Percentiles rank a stretch among this genome's conserved stretches.
Evolutionary conservation across 2,113 vertebrate genomes (phyloP).

Genomic region (Phrynocephalus versicolor): DNA sequence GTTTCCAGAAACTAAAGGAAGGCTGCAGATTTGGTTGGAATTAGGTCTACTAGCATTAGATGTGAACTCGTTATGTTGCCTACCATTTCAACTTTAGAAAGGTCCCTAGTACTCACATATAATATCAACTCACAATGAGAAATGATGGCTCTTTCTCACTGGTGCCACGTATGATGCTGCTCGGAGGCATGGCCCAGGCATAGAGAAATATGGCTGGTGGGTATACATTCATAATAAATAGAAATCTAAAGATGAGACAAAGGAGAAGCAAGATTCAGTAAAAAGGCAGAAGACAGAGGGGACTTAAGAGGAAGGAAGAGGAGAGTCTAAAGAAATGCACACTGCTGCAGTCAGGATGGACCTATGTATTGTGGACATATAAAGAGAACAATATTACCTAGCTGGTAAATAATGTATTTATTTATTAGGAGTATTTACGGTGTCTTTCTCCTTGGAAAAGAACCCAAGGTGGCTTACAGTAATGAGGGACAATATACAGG

Average conservation of each 20-base stretch:
- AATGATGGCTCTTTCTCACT: not conserved
- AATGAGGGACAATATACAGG: too few species aligned
- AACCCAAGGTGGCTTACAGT: too few species aligned
- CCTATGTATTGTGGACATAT: not conserved
- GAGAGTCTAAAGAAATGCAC: not conserved
- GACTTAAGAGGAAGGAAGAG: not conserved
- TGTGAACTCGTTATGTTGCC: too few species aligned
- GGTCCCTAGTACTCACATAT: not conserved
- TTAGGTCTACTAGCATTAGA: too few species aligned
- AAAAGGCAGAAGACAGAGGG: not conserved
- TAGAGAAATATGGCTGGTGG: not conserved
- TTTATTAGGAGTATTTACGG: too few species aligned
- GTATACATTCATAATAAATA: not conserved
- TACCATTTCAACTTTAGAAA: not conserved
- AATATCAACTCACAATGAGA: not conserved
- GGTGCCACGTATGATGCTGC: not conserved
- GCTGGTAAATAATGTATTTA: too few species aligned
- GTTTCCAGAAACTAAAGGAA: not conserved
- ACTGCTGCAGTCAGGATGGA: not conserved
- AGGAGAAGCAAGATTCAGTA: not conserved
- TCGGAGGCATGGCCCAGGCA: not conserved
- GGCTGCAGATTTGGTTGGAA: not conserved
- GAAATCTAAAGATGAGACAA: not conserved
- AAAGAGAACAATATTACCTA: too few species aligned
- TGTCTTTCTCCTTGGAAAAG: too few species aligned